Evolutionary conservation across 2,888 invertebrate genomes (phyloP).

Genomic region (Drosophila nigritarsus): DNA sequence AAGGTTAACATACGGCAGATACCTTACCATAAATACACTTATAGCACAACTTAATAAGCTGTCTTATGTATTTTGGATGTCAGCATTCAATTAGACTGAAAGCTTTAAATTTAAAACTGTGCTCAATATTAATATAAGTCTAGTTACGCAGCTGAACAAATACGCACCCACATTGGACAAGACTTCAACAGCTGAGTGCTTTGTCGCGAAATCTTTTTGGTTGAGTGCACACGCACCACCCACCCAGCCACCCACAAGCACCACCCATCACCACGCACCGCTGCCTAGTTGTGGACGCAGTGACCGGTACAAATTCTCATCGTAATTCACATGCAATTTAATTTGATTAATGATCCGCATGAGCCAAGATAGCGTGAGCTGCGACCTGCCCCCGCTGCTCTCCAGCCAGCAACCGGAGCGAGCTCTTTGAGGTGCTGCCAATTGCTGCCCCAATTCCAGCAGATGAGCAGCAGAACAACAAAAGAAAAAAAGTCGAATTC

Average conservation of each 20-base stretch:
- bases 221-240: conserved; percentile 44
- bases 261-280: conserved; percentile 36
- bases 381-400: background rate
- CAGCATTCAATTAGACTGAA: background rate
- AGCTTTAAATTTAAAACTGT: background rate
- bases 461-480: background rate
- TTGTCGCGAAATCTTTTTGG: conserved; percentile 53
- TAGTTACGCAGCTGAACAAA: background rate
- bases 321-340: conserved; percentile 71
- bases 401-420: background rate
- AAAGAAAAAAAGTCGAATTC: background rate
- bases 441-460: conserved; percentile 42
- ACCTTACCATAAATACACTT: background rate
- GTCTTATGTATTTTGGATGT: background rate
- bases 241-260: background rate
- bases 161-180: conserved; percentile 1
- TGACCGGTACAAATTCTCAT: conserved; percentile 54
- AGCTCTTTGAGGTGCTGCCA: conserved; percentile 38
- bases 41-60: background rate
- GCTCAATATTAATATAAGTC: background rate
- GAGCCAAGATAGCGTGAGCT: conserved; percentile 60
- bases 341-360: conserved; percentile 77
- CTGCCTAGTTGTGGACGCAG: conserved; percentile 54
- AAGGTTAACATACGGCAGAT: background rate
- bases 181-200: conserved; percentile 17